Base-by-base conservation (phyloP, 2,113 vertebrate species). In the Procavia capensis region DNA sequence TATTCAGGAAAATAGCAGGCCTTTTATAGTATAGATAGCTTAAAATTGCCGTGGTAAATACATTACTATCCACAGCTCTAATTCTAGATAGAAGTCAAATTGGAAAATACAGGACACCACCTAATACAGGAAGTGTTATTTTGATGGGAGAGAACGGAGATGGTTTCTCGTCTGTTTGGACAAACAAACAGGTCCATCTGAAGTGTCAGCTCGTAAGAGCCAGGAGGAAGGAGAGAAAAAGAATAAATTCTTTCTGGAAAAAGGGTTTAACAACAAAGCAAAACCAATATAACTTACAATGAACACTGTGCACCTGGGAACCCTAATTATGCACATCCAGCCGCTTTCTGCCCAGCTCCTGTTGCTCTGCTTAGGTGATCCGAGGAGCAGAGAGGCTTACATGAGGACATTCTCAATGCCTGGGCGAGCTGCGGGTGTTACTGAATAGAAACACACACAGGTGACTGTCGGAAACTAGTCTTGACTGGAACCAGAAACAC, bases 101-200 rank as follows among this genome's bases (percentile, higher is more conserved):
- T 68, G 88, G 79, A 97, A 98, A 96, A 2, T 11, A 41, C 81
- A 72, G 96, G 61, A 41, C 92, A 89, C 50, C 29, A 87, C 72
- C 89, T 79, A 90, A 94, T 34, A 80, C 20, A 70, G 96, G 25
- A 96, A 92, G 59, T 89, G 92, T 94, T 93, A 27, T 96, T 96
- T 85, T 80, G 92, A 93, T 43, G 45, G 36, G 41, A 86, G 41
- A 85, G 63, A 45, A 79, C 50, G 29, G 45, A 84, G 45, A 76
- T 47, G 76, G 63, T 75, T 82, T 95, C 86, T 94, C 79, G 34
- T 85, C 82, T 90, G 25, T 85, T 31, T 79, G 82, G 79, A 95
- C 39, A 86, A 76, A 78, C 47, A 80, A n/a, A 90, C 39, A 43
- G 2, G 54, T 41, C 31, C 31, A 76, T 78, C 50, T 84, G 47